Conservation (phyloP, 2,797 vertebrate species). For the Gambelia wislizenii region DNA sequence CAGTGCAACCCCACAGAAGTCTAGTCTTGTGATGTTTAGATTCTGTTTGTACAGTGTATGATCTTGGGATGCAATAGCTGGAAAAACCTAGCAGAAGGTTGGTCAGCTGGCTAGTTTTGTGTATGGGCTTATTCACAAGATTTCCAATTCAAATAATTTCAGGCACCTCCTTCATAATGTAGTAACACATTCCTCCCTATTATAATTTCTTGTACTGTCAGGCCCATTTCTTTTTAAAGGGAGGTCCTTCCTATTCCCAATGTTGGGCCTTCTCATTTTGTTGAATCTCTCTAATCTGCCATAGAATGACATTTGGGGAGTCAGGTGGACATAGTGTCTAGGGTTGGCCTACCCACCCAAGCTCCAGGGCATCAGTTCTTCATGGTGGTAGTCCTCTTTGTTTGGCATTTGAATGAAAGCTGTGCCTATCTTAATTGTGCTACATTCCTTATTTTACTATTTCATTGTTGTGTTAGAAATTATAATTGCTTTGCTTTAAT, state of each 20-base stretch:
- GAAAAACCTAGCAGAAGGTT: not conserved
- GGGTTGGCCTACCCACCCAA: not conserved
- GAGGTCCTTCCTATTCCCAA: no score
- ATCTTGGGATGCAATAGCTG: not conserved
- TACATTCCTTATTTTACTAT: not conserved
- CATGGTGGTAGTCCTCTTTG: not conserved
- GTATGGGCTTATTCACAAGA: not conserved
- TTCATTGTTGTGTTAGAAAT: not conserved
- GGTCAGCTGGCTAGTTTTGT: not conserved
- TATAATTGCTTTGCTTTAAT: no score
- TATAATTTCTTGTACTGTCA: not conserved
- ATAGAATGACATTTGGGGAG: not conserved
- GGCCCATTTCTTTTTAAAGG: no score
- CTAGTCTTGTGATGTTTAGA: not conserved
- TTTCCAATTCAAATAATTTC: not conserved
- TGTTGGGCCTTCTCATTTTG: not conserved
- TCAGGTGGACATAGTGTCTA: not conserved
- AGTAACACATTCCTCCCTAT: no score
- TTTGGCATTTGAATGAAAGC: not conserved
- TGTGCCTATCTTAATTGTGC: not conserved
- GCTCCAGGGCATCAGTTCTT: not conserved
- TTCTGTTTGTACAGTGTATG: not conserved
- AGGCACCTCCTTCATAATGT: no score
- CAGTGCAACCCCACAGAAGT: not conserved
- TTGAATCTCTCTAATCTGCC: not conserved